These are phyloP conservation scores for Agapornis canus DNA, from an alignment of 2,797 vertebrate species.

Conservation along the genomic window DNA sequence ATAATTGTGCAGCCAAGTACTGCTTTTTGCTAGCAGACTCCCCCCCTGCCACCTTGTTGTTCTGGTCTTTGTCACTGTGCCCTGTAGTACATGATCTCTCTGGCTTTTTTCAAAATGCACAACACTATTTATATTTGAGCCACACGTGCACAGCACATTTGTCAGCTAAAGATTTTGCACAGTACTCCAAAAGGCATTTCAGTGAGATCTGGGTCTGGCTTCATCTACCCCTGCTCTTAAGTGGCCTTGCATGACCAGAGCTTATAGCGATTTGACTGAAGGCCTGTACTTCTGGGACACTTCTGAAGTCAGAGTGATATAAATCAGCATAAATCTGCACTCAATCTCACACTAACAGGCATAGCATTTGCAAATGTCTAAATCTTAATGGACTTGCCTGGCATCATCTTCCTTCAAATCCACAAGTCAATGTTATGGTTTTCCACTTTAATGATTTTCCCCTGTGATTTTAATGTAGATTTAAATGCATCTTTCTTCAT, in stretches of 20 bases:
- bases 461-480: background rate
- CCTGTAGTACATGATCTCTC: background rate
- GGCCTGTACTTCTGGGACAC: background rate
- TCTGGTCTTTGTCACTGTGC: background rate
- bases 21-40: background rate
- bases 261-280: background rate
- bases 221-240: background rate
- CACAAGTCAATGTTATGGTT: fast-evolving
- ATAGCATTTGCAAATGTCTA: background rate
- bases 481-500: background rate
- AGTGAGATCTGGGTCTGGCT: background rate
- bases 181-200: background rate
- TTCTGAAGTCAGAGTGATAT: background rate
- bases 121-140: background rate
- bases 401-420: background rate
- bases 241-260: background rate
- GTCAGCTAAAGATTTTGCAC: background rate
- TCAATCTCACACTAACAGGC: background rate
- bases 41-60: background rate
- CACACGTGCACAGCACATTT: background rate
- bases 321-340: background rate
- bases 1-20: background rate
- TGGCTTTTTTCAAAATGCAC: background rate
- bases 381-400: background rate
- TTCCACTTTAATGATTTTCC: background rate